phyloP scores from a whole-genome alignment of 1,140 invertebrate genomes.

The Meteorus sp. region DNA sequence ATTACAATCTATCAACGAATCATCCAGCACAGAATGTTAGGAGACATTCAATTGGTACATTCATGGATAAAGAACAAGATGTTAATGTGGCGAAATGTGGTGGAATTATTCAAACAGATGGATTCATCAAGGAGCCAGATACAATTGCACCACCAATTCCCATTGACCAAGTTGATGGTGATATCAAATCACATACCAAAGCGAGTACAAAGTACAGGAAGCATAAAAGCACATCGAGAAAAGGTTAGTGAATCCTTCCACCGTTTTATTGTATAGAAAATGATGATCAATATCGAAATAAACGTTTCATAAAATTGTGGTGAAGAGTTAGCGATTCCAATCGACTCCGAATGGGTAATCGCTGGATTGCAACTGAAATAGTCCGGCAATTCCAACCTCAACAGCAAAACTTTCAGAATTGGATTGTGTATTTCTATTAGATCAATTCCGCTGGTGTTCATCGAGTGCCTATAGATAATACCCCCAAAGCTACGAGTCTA shows the following conservation, averaged over 20 bases:
- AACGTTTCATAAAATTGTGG: background rate
- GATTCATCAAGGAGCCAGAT: conserved; percentile 34
- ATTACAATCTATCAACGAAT: conserved; percentile 59
- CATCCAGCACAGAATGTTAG: conserved; percentile 45
- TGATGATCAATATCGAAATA: background rate
- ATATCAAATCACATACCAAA: conserved; percentile 9
- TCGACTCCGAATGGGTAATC: too few relatives aligned
- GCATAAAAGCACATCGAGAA: conserved; percentile 35
- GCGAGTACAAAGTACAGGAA: conserved; percentile 34
- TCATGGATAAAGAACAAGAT: conserved; percentile 45
- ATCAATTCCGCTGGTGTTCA: background rate
- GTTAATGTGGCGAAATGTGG: conserved; percentile 8
- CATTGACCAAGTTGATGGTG: conserved; percentile 34
- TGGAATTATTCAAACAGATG: conserved; percentile 24
- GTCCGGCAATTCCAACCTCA: background rate
- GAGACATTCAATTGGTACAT: conserved; percentile 63
- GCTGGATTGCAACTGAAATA: too few relatives aligned
- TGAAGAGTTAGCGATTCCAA: background rate
- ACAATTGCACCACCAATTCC: conserved; percentile 41
- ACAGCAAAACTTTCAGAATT: too few relatives aligned
- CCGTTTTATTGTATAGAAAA: background rate
- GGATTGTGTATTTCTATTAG: background rate
- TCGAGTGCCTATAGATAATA: background rate
- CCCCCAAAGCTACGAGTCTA: background rate
- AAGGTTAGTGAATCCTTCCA: conserved; percentile 33